Evolutionary conservation across 2,113 vertebrate genomes (phyloP), one percentile per base, ranked within the genome.

Genomic region (Scomber colias): DNA sequence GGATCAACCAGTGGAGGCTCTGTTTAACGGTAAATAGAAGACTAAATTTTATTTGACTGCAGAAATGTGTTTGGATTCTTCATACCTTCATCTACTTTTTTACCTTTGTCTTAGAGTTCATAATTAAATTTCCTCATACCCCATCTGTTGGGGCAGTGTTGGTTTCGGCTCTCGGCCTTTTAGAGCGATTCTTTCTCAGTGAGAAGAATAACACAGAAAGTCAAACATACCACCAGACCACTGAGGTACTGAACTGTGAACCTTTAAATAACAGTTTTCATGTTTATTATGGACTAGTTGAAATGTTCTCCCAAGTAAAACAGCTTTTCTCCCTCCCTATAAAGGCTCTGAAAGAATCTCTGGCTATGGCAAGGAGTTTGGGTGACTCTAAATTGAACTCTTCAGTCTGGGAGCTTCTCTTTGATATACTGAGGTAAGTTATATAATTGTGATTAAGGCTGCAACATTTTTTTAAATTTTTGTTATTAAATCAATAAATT

Each of bases 71-170:
- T 0, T 53, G 7, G 46, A 0, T 67, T 69, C 50, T 45, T 45
- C 11, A 35, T 53, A n/a, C 16, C 21, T 53, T 75, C 2, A 77
- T 59, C 17, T n/a, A 14, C 7, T 50, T 27, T 55, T 10, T 40
- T 40, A 31, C 16, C 63, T 55, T 77, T 68, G 11, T 81, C 45
- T 63, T 87, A 97, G 96, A 96, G 21, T 96, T 95, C 72, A 94
- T 95, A 50, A 92, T 97, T 88, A 89, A 96, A 64, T 95, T 95
- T 3, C 95, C 96, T 1, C 95, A 96, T 55, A 94, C 95, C 19
- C 96, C 97, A 0, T 96, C 96, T 50, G 93, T 92, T 17, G 97
- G 96, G 59, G 95, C 95, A 66, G 95, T 95, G 0, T 88, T 97
- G 82, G 91, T 98, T 77, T 86, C 94, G 69, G 96, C 96, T 49